A percentile compares a stretch with the other conserved stretches of the same genome.
phyloP scores from a whole-genome alignment of 2,888 invertebrate genomes.

The Diplazon laetatorius region DNA sequence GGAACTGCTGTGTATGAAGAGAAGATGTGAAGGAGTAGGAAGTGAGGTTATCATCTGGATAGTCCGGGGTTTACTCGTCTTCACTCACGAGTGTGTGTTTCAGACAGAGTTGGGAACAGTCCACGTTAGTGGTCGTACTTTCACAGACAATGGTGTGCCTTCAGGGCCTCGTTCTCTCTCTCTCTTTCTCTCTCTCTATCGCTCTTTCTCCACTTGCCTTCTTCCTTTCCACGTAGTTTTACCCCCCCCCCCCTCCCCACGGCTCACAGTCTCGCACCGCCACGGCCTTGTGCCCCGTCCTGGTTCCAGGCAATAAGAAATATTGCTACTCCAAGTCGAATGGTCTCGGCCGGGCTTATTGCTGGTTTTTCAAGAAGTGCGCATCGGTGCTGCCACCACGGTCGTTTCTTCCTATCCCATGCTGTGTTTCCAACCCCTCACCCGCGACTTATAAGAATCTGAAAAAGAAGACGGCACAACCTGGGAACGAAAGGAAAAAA shows the following conservation, averaged over 20 bases:
- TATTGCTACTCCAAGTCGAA: conserved; percentile 76
- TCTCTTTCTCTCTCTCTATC: no score
- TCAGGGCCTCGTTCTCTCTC: conserved; percentile 23
- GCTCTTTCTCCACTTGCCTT: conserved; percentile 36
- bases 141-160: conserved; percentile 57
- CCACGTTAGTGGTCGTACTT: no score
- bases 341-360: conserved; percentile 73
- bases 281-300: conserved; percentile 63
- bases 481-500: conserved; percentile 33
- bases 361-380: conserved; percentile 50
- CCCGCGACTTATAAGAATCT: conserved; percentile 30
- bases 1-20: conserved; percentile 44
- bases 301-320: conserved; percentile 73
- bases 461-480: neutral
- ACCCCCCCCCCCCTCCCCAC: conserved; percentile 37
- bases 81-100: conserved; percentile 39
- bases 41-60: conserved; percentile 44
- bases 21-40: conserved; percentile 18
- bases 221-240: conserved; percentile 42
- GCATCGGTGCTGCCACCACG: conserved; percentile 8
- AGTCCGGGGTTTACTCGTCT: conserved; percentile 39
- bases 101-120: no score
- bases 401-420: conserved; percentile 8
- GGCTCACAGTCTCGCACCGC: conserved; percentile 52
- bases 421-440: conserved; percentile 27